Percentiles rank a stretch among this genome's conserved stretches.
phyloP scores from a whole-genome alignment of 2,797 vertebrate genomes.

The Dermochelys coriacea region DNA sequence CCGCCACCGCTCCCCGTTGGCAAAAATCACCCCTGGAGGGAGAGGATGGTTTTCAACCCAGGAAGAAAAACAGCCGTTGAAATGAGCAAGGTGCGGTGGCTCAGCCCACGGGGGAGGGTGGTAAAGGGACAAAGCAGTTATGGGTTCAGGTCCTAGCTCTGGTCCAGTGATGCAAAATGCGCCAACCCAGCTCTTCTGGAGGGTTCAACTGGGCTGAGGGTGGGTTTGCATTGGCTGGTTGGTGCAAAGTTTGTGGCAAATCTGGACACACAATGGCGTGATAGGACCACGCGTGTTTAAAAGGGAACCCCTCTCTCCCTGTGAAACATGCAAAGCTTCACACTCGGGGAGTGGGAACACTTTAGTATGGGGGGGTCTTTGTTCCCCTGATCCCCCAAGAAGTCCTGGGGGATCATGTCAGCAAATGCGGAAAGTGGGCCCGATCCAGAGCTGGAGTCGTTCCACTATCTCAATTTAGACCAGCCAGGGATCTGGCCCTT shows the following conservation, averaged over 20 bases:
- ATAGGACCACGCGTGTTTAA: background rate
- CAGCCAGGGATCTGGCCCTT: background rate
- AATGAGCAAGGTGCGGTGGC: too few relatives aligned
- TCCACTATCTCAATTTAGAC: background rate
- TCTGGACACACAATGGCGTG: background rate
- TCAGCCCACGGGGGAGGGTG: too few relatives aligned
- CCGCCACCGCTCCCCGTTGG: constrained; percentile 38
- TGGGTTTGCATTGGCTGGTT: too few relatives aligned
- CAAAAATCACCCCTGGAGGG: constrained; percentile 4
- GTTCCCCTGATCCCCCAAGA: too few relatives aligned
- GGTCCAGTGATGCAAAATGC: background rate
- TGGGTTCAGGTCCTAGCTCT: too few relatives aligned
- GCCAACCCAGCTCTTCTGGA: background rate
- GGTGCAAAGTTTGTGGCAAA: background rate
- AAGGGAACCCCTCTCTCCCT: too few relatives aligned
- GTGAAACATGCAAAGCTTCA: too few relatives aligned
- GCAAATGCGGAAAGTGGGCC: too few relatives aligned
- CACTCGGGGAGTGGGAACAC: too few relatives aligned
- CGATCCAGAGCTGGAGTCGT: fast-evolving
- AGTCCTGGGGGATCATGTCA: too few relatives aligned
- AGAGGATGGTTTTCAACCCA: background rate
- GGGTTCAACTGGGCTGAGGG: too few relatives aligned
- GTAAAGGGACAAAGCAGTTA: too few relatives aligned
- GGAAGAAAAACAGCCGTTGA: background rate
- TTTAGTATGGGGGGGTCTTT: background rate